Evolutionary conservation across 2,888 invertebrate species (phyloP).

Genomic region (Meliscaeva auricollis): DNA sequence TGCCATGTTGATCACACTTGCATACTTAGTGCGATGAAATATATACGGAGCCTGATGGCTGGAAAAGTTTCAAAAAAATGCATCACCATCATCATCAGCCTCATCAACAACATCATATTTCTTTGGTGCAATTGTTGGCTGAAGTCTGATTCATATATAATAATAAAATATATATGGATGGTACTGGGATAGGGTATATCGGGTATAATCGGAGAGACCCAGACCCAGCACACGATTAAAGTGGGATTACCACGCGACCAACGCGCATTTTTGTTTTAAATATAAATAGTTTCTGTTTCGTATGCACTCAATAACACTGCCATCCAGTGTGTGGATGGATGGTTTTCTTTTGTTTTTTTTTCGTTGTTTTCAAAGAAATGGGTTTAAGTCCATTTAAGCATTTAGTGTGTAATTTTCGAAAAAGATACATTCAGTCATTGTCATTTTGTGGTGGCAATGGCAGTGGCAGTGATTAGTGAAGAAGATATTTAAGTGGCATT

Average conservation of each 20-base stretch:
- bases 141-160: slow-evolving; percentile 59
- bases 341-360: background rate
- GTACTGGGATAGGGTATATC: background rate
- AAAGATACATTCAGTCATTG: slow-evolving; percentile 56
- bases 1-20: slow-evolving; percentile 68
- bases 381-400: slow-evolving; percentile 53
- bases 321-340: slow-evolving; percentile 11
- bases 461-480: slow-evolving; percentile 59
- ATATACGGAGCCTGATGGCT: slow-evolving; percentile 43
- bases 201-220: slow-evolving; percentile 28
- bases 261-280: slow-evolving; percentile 64
- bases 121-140: slow-evolving; percentile 57
- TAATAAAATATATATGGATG: background rate
- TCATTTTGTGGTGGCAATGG: slow-evolving; percentile 17
- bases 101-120: slow-evolving; percentile 57
- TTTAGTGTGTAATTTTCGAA: slow-evolving; percentile 57
- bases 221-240: slow-evolving; percentile 57
- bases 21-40: slow-evolving; percentile 70
- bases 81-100: slow-evolving; percentile 54
- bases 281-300: slow-evolving; percentile 59
- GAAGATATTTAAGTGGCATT: slow-evolving; percentile 40
- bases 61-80: slow-evolving; percentile 55
- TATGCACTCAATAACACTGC: slow-evolving; percentile 19
- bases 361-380: slow-evolving; percentile 31
- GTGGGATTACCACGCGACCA: slow-evolving; percentile 72